Evolutionary conservation across 30 jellyfish, hydroid and myxozoan genomes (phyloP).

Genomic region (Aurelia aurita): DNA sequence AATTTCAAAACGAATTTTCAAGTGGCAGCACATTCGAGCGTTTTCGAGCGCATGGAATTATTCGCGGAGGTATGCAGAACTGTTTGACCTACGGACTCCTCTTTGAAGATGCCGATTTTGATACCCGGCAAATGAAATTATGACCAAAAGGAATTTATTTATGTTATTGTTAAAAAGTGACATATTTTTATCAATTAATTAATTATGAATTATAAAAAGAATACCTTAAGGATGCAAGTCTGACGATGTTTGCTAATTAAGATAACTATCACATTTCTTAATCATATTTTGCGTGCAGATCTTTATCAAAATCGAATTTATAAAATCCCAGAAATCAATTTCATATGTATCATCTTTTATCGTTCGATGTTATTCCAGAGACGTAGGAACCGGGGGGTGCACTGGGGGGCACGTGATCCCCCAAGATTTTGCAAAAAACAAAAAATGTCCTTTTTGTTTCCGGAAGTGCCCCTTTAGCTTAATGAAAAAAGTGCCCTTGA

Average conservation of each 20-base stretch:
- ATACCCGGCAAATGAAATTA: conserved; percentile 35
- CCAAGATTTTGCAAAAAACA: no score
- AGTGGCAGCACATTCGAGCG: no score
- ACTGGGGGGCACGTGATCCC: no score
- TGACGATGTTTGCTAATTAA: conserved; percentile 24
- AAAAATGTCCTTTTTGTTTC: no score
- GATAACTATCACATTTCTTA: conserved; percentile 37
- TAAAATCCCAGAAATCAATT: not conserved
- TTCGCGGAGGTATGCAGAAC: not conserved
- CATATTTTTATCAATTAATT: conserved; percentile 1
- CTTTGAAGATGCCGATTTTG: conserved; percentile 65
- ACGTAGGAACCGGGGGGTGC: no score
- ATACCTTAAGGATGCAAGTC: not conserved
- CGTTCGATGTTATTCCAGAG: no score
- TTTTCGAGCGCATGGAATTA: no score
- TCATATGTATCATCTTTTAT: no score
- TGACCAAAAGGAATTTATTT: conserved; percentile 12
- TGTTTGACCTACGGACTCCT: conserved; percentile 36
- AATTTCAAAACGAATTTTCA: no score
- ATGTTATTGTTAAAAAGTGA: conserved; percentile 1
- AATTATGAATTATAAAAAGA: conserved; percentile 17
- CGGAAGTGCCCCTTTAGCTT: no score
- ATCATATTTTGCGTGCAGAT: conserved; percentile 61
- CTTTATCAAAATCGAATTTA: not conserved
- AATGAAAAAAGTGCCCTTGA: no score